Evolutionary conservation across 2,888 invertebrate genomes (phyloP).

Genomic region (Trachelus troglodyta): DNA sequence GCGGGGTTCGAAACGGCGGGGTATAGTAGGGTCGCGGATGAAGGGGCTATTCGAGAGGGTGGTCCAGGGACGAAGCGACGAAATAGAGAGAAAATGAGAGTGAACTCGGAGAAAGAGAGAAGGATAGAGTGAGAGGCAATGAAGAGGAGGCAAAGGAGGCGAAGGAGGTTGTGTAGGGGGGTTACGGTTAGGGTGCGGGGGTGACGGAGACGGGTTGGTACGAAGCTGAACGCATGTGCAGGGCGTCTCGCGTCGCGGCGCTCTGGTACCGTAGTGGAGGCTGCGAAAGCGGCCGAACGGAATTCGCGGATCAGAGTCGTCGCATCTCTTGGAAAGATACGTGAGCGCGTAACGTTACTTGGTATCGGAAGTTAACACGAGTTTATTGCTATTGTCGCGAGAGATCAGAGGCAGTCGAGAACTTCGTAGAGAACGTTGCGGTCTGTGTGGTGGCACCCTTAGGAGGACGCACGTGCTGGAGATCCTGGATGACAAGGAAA

Average conservation of each 20-base stretch:
- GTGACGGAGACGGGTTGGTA: conserved; percentile 38
- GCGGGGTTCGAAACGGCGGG: neutral
- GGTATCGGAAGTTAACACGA: neutral
- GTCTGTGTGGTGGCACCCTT: neutral
- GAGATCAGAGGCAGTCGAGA: neutral
- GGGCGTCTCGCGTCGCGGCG: conserved; percentile 63
- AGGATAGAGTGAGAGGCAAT: conserved; percentile 1
- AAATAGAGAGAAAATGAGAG: conserved; percentile 23
- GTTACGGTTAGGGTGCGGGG: conserved; percentile 27
- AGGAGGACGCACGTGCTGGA: neutral
- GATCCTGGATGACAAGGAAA: neutral
- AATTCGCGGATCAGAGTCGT: conserved; percentile 65
- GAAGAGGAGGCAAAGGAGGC: conserved; percentile 14
- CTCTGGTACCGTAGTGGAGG: conserved; percentile 61
- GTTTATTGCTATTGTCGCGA: neutral
- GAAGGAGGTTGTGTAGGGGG: conserved; percentile 33
- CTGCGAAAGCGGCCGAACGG: conserved; percentile 60
- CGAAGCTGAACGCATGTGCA: conserved; percentile 65
- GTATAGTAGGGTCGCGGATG: conserved; percentile 15
- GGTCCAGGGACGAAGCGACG: conserved; percentile 13
- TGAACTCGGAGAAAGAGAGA: conserved; percentile 1
- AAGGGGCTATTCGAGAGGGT: neutral
- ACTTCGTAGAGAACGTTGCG: neutral
- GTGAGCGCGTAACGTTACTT: conserved; percentile 23
- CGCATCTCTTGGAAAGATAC: conserved; percentile 61